Evolutionary conservation across 2,113 vertebrate species (phyloP).

Genomic region (Nesoenas mayeri): DNA sequence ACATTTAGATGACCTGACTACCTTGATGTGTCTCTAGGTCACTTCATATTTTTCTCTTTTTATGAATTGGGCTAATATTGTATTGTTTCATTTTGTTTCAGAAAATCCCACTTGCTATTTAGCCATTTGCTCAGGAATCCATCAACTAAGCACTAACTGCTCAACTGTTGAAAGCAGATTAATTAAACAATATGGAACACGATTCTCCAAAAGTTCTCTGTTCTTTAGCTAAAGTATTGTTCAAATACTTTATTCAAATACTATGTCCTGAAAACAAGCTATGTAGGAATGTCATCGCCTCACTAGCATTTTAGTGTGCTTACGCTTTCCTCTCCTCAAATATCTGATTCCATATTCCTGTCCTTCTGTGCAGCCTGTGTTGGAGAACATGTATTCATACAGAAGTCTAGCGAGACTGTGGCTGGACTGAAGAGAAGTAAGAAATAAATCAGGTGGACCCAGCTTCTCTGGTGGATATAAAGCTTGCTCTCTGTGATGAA

Average conservation of each 20-base stretch:
- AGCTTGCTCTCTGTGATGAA: neutral
- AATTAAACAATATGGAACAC: neutral
- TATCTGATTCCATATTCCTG: neutral
- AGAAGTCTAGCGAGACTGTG: neutral
- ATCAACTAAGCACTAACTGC: neutral
- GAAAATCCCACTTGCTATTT: neutral
- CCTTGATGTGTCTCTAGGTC: neutral
- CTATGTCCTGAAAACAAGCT: neutral
- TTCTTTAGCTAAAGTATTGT: neutral
- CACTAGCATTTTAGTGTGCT: accelerated
- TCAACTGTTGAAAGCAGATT: neutral
- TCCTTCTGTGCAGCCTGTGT: neutral
- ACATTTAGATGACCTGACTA: neutral
- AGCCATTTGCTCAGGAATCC: neutral
- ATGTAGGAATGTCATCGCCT: neutral
- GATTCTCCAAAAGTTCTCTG: neutral
- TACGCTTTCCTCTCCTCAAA: neutral
- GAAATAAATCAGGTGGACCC: neutral
- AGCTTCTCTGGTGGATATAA: neutral
- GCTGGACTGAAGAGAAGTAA: neutral
- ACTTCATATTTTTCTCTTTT: neutral
- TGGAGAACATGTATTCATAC: neutral
- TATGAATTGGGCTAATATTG: neutral
- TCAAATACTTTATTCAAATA: neutral
- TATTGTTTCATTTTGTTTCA: neutral